Percentiles rank a stretch among this genome's conserved stretches.
Evolutionary conservation across 2,888 invertebrate genomes (phyloP).

Genomic region (Thymelicus sylvestris): DNA sequence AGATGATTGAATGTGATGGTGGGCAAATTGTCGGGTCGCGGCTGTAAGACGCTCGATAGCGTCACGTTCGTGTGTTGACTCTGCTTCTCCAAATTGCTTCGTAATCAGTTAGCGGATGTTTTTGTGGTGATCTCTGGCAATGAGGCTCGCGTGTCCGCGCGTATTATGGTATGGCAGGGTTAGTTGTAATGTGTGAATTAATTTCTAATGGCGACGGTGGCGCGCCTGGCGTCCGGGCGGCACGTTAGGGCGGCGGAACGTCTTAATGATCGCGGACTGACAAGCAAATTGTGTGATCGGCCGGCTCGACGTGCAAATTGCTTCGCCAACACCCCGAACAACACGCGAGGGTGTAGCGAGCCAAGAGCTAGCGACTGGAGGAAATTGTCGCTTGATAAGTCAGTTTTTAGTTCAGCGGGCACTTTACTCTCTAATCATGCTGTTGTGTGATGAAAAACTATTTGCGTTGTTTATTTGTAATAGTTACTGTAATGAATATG

Average conservation of each 20-base stretch:
- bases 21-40: slow-evolving; percentile 67
- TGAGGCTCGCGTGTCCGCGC: slow-evolving; percentile 40
- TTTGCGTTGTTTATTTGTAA: background rate
- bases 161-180: slow-evolving; percentile 16
- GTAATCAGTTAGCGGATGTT: slow-evolving; percentile 59
- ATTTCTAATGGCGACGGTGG: slow-evolving; percentile 62
- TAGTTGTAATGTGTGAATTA: slow-evolving; percentile 47
- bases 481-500: too few species aligned
- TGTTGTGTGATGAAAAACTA: background rate
- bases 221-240: slow-evolving; percentile 41
- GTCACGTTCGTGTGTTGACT: slow-evolving; percentile 69
- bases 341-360: slow-evolving; percentile 22
- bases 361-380: background rate
- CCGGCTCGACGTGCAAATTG: slow-evolving; percentile 77
- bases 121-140: slow-evolving; percentile 45
- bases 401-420: slow-evolving; percentile 9
- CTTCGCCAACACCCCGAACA: slow-evolving; percentile 50
- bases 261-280: slow-evolving; percentile 62
- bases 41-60: slow-evolving; percentile 45
- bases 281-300: slow-evolving; percentile 72
- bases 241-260: slow-evolving; percentile 42
- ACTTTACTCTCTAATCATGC: background rate
- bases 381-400: slow-evolving; percentile 23
- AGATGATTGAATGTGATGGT: slow-evolving; percentile 83
- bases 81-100: slow-evolving; percentile 64